phyloP scores from a whole-genome alignment of 2,888 invertebrate genomes.

The Sinopyrophorus schimmeli region DNA sequence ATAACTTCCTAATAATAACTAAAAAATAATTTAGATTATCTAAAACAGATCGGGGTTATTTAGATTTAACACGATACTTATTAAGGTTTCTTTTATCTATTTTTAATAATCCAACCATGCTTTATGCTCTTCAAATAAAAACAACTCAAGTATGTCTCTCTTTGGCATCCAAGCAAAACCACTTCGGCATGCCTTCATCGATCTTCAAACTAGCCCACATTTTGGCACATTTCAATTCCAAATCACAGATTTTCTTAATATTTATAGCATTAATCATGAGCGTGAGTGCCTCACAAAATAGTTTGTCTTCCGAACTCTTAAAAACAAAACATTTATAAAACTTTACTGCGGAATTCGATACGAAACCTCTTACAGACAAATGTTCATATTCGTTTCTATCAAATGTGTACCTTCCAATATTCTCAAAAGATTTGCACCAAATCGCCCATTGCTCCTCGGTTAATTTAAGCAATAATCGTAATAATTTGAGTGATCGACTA shows the following conservation, averaged over 20 bases:
- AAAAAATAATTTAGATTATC: no score
- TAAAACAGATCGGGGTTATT: no score
- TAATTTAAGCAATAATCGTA: slow-evolving; percentile 14
- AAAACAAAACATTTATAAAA: background rate
- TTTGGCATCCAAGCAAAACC: slow-evolving; percentile 26
- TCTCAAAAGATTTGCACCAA: slow-evolving; percentile 21
- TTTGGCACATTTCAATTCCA: slow-evolving; percentile 23
- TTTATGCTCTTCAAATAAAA: no score
- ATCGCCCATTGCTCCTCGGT: slow-evolving; percentile 16
- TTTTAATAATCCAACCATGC: no score
- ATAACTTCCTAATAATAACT: no score
- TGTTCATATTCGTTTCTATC: slow-evolving; percentile 18
- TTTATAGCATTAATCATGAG: slow-evolving; percentile 12
- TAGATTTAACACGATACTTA: no score
- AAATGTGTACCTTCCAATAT: no score
- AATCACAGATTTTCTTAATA: slow-evolving; percentile 7
- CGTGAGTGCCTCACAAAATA: slow-evolving; percentile 16
- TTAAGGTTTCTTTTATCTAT: no score
- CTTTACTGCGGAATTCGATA: background rate
- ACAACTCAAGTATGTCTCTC: no score
- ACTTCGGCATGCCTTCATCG: slow-evolving; percentile 23
- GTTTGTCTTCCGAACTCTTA: slow-evolving; percentile 3
- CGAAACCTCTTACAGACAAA: background rate
- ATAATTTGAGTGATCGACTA: slow-evolving; percentile 15
- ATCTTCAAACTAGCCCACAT: slow-evolving; percentile 13